Conservation (phyloP, 2,888 invertebrate genomes). For the Erebia palarica region DNA sequence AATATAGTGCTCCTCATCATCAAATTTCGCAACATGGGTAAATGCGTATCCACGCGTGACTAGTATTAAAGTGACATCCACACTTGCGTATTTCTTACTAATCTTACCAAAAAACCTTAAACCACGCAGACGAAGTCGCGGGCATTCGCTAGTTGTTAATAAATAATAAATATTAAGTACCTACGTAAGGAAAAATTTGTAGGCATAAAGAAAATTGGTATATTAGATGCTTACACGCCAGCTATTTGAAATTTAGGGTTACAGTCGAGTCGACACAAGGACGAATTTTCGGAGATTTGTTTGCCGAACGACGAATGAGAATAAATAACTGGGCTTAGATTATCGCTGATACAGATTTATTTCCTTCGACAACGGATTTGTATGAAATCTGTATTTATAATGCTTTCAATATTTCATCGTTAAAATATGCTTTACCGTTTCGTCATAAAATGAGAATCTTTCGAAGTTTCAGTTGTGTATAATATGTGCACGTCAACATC, state of each 20-base stretch:
- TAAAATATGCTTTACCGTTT: conserved; percentile 16
- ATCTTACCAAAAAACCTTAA: no score
- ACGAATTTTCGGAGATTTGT: conserved; percentile 26
- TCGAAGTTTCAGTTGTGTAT: background rate
- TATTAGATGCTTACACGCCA: conserved; percentile 12
- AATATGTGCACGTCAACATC: background rate
- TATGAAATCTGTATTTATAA: conserved; percentile 26
- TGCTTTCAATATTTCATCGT: conserved; percentile 24
- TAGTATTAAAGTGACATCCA: no score
- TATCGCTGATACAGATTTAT: conserved; percentile 35
- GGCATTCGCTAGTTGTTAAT: no score
- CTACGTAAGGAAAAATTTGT: background rate
- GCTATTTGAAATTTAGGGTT: conserved; percentile 26
- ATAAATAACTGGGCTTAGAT: conserved; percentile 34
- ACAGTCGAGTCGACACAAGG: conserved; percentile 21
- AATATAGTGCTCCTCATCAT: no score
- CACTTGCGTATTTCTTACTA: no score
- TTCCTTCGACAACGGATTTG: conserved; percentile 26
- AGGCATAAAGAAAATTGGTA: conserved; percentile 10
- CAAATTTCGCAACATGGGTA: no score
- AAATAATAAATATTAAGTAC: no score
- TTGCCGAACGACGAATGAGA: conserved; percentile 25
- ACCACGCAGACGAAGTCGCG: no score
- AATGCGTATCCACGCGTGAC: no score
- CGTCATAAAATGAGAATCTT: background rate